Evolutionary conservation across 2,888 invertebrate species (phyloP).

Genomic region (Drosophila ezoana): DNA sequence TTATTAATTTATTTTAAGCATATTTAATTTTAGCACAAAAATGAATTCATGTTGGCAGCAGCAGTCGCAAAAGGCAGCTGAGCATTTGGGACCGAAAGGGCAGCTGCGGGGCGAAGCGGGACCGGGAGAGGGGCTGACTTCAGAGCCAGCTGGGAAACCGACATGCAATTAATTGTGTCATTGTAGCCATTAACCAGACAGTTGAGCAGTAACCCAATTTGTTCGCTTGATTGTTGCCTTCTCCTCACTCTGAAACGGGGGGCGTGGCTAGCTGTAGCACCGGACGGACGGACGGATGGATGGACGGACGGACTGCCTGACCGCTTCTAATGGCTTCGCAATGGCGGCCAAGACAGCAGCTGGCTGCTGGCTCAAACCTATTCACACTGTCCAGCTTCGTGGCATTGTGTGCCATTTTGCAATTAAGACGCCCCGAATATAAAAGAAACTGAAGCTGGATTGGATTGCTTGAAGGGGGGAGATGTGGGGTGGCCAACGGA

Average conservation of each 20-base stretch:
- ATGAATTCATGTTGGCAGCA: slow-evolving; percentile 64
- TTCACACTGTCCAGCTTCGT: slow-evolving; percentile 30
- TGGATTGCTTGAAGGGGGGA: slow-evolving; percentile 4
- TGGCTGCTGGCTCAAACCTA: slow-evolving; percentile 18
- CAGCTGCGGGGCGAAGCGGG: background rate
- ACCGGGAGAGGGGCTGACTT: slow-evolving; percentile 8
- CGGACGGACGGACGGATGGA: background rate
- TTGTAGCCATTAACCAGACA: slow-evolving; percentile 80
- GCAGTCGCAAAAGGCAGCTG: slow-evolving; percentile 4
- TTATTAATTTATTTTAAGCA: slow-evolving; percentile 72
- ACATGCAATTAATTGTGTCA: slow-evolving; percentile 79
- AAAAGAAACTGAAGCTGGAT: slow-evolving; percentile 39
- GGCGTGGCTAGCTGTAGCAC: background rate
- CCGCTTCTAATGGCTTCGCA: slow-evolving; percentile 66
- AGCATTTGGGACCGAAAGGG: background rate
- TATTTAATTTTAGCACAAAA: slow-evolving; percentile 69
- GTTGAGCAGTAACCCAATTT: slow-evolving; percentile 81
- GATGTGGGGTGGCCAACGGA: background rate
- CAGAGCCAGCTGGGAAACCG: slow-evolving; percentile 53
- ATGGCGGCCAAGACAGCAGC: slow-evolving; percentile 44
- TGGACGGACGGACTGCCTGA: slow-evolving; percentile 50
- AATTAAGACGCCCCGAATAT: slow-evolving; percentile 71
- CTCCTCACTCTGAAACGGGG: background rate
- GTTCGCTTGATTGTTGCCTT: slow-evolving; percentile 71
- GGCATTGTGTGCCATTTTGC: slow-evolving; percentile 71